phyloP scores from a whole-genome alignment of 2,888 invertebrate species.

The Protodeltote pygarga region DNA sequence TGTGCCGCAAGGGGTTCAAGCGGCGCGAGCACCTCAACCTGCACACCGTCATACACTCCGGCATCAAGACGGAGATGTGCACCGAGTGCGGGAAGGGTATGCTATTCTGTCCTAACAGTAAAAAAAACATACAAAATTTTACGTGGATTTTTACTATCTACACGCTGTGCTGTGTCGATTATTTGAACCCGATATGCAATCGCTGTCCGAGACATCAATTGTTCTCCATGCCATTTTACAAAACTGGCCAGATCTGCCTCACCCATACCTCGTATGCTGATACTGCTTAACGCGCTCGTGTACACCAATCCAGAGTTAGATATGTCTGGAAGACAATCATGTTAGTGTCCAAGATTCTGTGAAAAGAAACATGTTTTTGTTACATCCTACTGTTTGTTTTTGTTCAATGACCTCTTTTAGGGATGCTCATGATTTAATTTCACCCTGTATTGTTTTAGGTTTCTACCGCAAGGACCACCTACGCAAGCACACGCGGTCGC shows the following conservation, averaged over 20 bases:
- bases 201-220: too few relatives aligned
- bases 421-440: neutral
- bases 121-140: neutral
- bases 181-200: too few relatives aligned
- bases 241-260: too few relatives aligned
- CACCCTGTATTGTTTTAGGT: constrained; percentile 66
- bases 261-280: too few relatives aligned
- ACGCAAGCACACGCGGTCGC: constrained; percentile 92
- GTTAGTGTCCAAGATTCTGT: neutral
- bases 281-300: too few relatives aligned
- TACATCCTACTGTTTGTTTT: too few relatives aligned
- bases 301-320: too few relatives aligned
- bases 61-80: constrained; percentile 93
- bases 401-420: too few relatives aligned
- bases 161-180: too few relatives aligned
- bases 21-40: constrained; percentile 93
- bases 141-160: neutral
- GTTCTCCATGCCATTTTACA: too few relatives aligned
- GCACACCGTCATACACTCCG: constrained; percentile 94
- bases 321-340: too few relatives aligned
- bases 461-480: constrained; percentile 94
- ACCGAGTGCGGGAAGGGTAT: constrained; percentile 90
- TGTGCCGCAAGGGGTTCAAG: constrained; percentile 93
- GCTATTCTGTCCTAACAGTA: neutral
- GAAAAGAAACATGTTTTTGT: neutral